phyloP scores from a whole-genome alignment of 2,113 vertebrate species.

The Eclectus roratus region DNA sequence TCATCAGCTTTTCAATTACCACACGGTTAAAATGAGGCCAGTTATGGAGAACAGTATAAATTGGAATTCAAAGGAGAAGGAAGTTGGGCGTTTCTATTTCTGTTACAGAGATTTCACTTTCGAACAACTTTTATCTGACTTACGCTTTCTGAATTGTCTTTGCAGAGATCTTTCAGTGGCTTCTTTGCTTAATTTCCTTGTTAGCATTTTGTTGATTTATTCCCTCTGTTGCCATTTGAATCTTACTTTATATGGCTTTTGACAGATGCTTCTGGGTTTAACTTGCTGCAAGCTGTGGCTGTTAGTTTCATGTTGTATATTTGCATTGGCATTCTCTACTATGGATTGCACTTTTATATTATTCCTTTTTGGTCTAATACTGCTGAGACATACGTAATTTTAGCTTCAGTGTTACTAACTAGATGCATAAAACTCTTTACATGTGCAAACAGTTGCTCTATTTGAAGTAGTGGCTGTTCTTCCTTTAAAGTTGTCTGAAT shows the following conservation, averaged over 20 bases:
- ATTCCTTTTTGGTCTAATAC: background rate
- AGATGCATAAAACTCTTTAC: background rate
- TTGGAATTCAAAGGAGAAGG: background rate
- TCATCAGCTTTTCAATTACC: background rate
- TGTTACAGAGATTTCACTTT: background rate
- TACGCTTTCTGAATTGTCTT: background rate
- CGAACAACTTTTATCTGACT: background rate
- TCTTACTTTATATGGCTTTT: background rate
- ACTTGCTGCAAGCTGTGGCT: background rate
- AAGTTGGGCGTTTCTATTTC: background rate
- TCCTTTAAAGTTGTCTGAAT: background rate
- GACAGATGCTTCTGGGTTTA: slow-evolving; percentile 13
- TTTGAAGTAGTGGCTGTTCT: background rate
- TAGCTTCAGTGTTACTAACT: background rate
- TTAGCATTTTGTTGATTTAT: slow-evolving; percentile 39
- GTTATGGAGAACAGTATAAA: background rate
- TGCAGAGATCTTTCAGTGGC: background rate
- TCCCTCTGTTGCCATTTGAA: background rate
- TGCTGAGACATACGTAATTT: background rate
- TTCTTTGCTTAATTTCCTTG: slow-evolving; percentile 28
- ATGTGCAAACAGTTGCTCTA: background rate
- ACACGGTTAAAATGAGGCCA: background rate
- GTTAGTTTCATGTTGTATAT: background rate
- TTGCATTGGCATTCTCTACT: background rate
- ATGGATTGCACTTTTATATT: background rate